Evolutionary conservation across 2,888 invertebrate species (phyloP).

Genomic region (Pimpla rufipes): DNA sequence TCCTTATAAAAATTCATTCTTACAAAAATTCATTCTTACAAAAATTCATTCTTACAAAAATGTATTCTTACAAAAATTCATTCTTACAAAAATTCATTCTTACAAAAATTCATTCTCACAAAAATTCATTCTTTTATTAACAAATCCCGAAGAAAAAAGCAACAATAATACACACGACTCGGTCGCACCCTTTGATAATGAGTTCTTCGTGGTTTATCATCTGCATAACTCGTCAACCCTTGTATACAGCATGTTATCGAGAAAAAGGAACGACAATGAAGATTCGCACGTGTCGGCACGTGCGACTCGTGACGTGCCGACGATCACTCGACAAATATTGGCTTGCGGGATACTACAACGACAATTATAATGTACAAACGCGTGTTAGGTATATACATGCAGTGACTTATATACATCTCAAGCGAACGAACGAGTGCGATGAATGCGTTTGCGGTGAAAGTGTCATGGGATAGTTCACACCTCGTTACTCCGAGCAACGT

Average conservation of each 20-base stretch:
- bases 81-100: too few relatives aligned
- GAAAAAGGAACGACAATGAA: constrained; percentile 36
- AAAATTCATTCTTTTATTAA: background rate
- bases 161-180: background rate
- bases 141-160: background rate
- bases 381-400: constrained; percentile 27
- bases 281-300: constrained; percentile 72
- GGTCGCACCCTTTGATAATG: background rate
- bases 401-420: background rate
- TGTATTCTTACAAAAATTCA: too few relatives aligned
- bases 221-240: constrained; percentile 50
- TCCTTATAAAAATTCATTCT: too few relatives aligned
- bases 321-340: constrained; percentile 47
- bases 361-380: constrained; percentile 45
- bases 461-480: constrained; percentile 79
- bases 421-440: constrained; percentile 20
- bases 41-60: too few relatives aligned
- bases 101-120: too few relatives aligned
- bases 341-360: constrained; percentile 43
- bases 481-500: constrained; percentile 66
- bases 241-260: constrained; percentile 43
- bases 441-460: constrained; percentile 63
- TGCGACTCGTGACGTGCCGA: constrained; percentile 50
- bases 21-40: too few relatives aligned
- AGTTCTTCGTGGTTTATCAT: constrained; percentile 17